phyloP scores from a whole-genome alignment of 2,113 vertebrate genomes.

The Tenrec ecaudatus region DNA sequence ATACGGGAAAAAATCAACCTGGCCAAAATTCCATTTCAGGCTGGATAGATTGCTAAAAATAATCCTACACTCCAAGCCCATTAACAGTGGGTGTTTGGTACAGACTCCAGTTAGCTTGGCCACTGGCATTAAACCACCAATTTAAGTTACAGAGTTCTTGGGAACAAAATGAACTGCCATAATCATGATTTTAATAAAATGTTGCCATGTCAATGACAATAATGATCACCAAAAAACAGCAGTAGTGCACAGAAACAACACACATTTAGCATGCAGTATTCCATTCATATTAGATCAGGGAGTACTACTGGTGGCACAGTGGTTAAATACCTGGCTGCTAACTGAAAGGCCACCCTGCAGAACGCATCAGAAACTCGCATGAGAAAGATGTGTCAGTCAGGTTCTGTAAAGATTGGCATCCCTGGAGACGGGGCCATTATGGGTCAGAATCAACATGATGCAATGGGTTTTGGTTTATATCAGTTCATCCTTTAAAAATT shows the following conservation, averaged over 20 bases:
- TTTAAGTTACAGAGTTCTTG: background rate
- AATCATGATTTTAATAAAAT: background rate
- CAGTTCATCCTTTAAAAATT: no score
- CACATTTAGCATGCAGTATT: rapidly evolving
- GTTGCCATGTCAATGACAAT: background rate
- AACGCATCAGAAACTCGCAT: no score
- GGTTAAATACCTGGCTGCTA: background rate
- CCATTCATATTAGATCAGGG: background rate
- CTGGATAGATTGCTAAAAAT: constrained; percentile 63
- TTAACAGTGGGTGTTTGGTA: background rate
- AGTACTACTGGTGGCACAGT: background rate
- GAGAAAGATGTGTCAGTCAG: background rate
- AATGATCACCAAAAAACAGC: background rate
- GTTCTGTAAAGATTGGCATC: background rate
- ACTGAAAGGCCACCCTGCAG: background rate
- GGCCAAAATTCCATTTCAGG: constrained; percentile 70
- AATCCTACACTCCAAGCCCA: constrained; percentile 44
- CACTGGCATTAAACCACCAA: background rate
- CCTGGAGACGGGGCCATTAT: background rate
- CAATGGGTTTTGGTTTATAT: no score
- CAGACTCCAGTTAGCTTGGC: background rate
- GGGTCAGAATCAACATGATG: background rate
- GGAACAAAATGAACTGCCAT: background rate
- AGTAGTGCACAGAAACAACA: background rate
- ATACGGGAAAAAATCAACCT: constrained; percentile 38